phyloP scores from a whole-genome alignment of 1,140 invertebrate species.

The Arctopsyche grandis region DNA sequence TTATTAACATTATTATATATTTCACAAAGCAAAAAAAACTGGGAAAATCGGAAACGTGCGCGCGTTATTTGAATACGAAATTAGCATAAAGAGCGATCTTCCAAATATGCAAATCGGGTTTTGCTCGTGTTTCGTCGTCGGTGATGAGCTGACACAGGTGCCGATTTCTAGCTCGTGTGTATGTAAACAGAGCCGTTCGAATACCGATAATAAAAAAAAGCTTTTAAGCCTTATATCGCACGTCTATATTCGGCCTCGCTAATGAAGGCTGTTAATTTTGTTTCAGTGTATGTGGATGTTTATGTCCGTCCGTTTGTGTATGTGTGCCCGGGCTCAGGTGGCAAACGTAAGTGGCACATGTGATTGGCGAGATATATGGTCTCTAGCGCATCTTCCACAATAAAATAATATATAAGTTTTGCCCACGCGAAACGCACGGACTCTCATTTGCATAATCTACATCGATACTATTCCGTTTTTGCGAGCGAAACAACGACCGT shows the following conservation, averaged over 20 bases:
- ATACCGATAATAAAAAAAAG: neutral
- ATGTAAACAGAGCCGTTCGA: neutral
- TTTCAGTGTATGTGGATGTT: neutral
- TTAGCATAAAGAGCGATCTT: slow-evolving; percentile 4
- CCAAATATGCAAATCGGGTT: slow-evolving; percentile 6
- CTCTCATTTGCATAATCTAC: slow-evolving; percentile 52
- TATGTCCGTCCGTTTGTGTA: neutral
- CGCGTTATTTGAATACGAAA: slow-evolving; percentile 10
- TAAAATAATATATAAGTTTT: slow-evolving; percentile 50
- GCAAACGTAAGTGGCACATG: slow-evolving; percentile 49
- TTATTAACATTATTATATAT: too few species aligned
- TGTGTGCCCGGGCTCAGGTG: slow-evolving; percentile 10
- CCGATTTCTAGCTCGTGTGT: slow-evolving; percentile 5
- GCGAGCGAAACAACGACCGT: slow-evolving; percentile 18
- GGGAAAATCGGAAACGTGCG: neutral
- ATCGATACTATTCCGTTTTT: slow-evolving; percentile 49
- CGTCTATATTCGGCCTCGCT: slow-evolving; percentile 16
- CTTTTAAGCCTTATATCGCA: slow-evolving; percentile 23
- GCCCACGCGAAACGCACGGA: slow-evolving; percentile 46
- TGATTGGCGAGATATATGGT: slow-evolving; percentile 47
- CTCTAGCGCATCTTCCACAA: slow-evolving; percentile 51
- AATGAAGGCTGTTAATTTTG: slow-evolving; percentile 28
- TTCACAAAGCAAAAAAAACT: neutral
- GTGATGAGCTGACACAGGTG: neutral
- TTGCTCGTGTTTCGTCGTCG: slow-evolving; percentile 11